phyloP scores from a whole-genome alignment of 2,113 vertebrate genomes.

The Colius striatus region DNA sequence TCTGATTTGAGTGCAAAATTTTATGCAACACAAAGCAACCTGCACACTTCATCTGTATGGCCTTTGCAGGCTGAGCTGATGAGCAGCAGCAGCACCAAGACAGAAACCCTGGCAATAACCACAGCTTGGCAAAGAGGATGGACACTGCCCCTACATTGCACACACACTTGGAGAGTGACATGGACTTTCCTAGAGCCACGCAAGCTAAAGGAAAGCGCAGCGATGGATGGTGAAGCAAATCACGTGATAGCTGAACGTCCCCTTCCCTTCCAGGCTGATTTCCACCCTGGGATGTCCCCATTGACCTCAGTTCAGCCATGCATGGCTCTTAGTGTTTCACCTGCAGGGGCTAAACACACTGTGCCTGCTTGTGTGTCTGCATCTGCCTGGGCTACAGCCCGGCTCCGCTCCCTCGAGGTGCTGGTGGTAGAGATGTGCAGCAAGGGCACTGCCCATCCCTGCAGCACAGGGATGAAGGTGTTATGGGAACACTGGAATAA shows the following conservation, averaged over 20 bases:
- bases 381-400: not conserved
- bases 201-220: not conserved
- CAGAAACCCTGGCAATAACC: not conserved
- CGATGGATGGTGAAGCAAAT: not conserved
- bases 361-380: not conserved
- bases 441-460: rapidly evolving
- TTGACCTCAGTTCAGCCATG: not conserved
- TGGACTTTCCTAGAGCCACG: not conserved
- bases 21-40: not conserved
- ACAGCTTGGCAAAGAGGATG: rapidly evolving
- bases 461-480: rapidly evolving
- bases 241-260: rapidly evolving
- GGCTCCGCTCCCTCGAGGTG: not conserved
- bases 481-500: not conserved
- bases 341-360: not conserved
- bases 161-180: rapidly evolving
- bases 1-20: not conserved
- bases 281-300: not conserved
- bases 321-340: not conserved
- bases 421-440: not conserved
- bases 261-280: not conserved
- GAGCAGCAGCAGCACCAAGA: not conserved
- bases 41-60: not conserved
- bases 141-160: not conserved
- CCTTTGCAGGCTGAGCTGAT: not conserved